Conservation (phyloP, 2,888 invertebrate genomes). For the Amphipyra tragopoginis region DNA sequence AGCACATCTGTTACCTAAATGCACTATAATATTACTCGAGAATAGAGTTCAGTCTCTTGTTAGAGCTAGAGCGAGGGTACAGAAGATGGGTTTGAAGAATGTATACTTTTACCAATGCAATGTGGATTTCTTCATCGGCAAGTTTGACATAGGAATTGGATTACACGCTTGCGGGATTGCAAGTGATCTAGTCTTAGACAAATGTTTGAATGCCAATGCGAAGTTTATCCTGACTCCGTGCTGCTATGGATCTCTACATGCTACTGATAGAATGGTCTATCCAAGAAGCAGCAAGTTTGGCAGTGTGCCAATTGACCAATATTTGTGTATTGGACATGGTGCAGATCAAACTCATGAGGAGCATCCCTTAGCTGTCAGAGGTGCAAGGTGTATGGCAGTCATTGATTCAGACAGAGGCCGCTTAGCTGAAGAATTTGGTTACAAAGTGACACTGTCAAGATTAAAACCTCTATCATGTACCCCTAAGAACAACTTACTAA, state of each 20-base stretch:
- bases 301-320: conserved; percentile 90
- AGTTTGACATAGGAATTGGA: conserved; percentile 96
- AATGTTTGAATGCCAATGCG: conserved; percentile 94
- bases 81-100: conserved; percentile 92
- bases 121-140: conserved; percentile 95
- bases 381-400: conserved; percentile 95
- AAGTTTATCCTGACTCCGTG: conserved; percentile 97
- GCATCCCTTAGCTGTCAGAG: conserved; percentile 93
- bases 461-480: conserved; percentile 95
- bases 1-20: conserved; percentile 94
- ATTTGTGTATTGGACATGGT: conserved; percentile 95
- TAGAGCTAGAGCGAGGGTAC: conserved; percentile 93
- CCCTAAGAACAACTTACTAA: conserved; percentile 96
- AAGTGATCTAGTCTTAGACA: conserved; percentile 96
- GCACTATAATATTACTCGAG: conserved; percentile 95
- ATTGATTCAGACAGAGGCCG: conserved; percentile 96
- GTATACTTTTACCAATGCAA: conserved; percentile 96
- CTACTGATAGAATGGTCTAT: conserved; percentile 94
- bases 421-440: conserved; percentile 93
- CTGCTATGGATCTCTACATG: conserved; percentile 97
- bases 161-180: conserved; percentile 98
- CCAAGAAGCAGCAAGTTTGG: conserved; percentile 93
- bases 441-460: conserved; percentile 93
- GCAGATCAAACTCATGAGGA: conserved; percentile 97
- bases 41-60: conserved; percentile 96